Conservation (phyloP, 1,140 invertebrate species). For the Heliconius melpomene region DNA sequence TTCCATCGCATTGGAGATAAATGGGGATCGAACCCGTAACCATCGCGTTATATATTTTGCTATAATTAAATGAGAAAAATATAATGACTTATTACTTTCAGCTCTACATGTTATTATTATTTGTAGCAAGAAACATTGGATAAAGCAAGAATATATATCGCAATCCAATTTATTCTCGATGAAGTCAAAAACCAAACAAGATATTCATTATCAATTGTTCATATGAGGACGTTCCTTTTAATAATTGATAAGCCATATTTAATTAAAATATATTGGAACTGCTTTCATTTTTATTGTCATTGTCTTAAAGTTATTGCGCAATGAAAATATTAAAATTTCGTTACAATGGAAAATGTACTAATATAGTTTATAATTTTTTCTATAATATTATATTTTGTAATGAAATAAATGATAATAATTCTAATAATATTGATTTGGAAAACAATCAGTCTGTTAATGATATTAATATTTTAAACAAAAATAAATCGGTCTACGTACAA, state of each 20-base stretch:
- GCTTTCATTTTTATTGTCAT: not conserved
- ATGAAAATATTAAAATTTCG: not conserved
- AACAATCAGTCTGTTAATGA: not conserved
- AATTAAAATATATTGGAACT: constrained; percentile 13
- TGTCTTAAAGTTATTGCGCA: not conserved
- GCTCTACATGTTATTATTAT: too few relatives aligned
- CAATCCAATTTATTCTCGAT: not conserved
- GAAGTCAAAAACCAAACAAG: not conserved
- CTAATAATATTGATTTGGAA: not conserved
- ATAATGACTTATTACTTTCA: too few relatives aligned
- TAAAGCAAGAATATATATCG: not conserved
- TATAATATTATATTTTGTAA: not conserved
- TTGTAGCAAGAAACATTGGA: not conserved
- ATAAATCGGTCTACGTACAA: not conserved
- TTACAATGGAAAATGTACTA: not conserved
- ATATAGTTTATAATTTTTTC: not conserved
- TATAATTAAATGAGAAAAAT: too few relatives aligned
- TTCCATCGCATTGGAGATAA: too few relatives aligned
- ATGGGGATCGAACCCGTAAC: too few relatives aligned
- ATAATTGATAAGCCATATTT: constrained; percentile 17
- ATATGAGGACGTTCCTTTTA: not conserved
- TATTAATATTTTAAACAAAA: not conserved
- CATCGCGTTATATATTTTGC: too few relatives aligned
- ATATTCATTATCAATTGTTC: not conserved
- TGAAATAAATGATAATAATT: not conserved